These are phyloP conservation scores for Pseudanteris insignis DNA, from an alignment of 2,888 invertebrate species.

Conservation along the genomic window DNA sequence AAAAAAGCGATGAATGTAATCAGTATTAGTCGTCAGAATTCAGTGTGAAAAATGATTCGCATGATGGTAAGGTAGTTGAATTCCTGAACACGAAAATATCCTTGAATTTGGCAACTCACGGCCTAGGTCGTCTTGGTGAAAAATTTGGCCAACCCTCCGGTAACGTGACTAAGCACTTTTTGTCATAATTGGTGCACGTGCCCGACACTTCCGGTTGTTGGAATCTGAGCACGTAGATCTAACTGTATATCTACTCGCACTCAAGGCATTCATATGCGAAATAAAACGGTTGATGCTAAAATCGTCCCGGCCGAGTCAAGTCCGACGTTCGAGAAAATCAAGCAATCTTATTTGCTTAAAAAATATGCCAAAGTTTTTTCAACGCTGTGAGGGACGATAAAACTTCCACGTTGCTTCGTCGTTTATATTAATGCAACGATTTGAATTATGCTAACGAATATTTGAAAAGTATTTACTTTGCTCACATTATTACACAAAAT, in stretches of 20 bases:
- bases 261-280: slow-evolving; percentile 31
- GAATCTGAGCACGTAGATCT: slow-evolving; percentile 38
- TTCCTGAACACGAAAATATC: slow-evolving; percentile 27
- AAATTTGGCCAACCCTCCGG: slow-evolving; percentile 25
- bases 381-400: no score
- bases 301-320: slow-evolving; percentile 18
- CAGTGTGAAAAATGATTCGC: no score
- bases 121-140: slow-evolving; percentile 14
- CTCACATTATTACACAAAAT: no score
- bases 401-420: no score
- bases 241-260: slow-evolving; percentile 27
- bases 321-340: no score
- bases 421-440: no score
- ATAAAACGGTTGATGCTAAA: slow-evolving; percentile 33
- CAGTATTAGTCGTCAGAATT: no score
- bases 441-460: no score
- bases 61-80: background rate
- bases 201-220: slow-evolving; percentile 39
- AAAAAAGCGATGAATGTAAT: no score
- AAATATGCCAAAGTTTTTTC: no score
- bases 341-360: no score
- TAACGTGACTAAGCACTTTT: slow-evolving; percentile 42
- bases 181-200: slow-evolving; percentile 43
- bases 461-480: no score
- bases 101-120: slow-evolving; percentile 36